These are phyloP conservation scores for Lucilia sericata DNA, from an alignment of 1,140 invertebrate genomes.

Conservation along the genomic window DNA sequence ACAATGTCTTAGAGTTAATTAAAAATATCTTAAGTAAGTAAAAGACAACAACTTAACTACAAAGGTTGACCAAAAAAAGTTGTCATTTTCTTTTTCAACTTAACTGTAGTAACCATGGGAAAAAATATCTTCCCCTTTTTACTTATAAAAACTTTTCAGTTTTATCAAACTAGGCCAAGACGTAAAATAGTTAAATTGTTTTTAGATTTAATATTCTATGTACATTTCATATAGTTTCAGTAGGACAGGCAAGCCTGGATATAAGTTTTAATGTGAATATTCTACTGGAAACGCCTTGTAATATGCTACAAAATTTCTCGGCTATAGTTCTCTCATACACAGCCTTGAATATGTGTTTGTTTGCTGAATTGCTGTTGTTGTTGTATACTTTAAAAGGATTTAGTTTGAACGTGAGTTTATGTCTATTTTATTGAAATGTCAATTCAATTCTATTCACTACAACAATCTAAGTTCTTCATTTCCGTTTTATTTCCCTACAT, in stretches of 20 bases:
- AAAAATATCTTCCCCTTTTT: too few species aligned
- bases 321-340: neutral
- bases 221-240: neutral
- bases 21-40: conserved; percentile 21
- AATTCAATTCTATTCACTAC: conserved; percentile 7
- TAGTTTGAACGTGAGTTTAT: conserved; percentile 24
- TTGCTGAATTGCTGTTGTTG: neutral
- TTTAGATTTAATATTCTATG: neutral
- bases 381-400: conserved; percentile 27
- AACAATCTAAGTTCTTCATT: neutral
- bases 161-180: conserved; percentile 5
- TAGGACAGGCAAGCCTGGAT: neutral
- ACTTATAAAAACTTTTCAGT: too few species aligned
- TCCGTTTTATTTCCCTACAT: neutral
- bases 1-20: conserved; percentile 15
- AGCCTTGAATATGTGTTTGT: neutral
- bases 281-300: neutral
- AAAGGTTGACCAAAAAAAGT: conserved; percentile 26
- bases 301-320: neutral
- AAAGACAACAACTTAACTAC: conserved; percentile 16
- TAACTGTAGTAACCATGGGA: neutral
- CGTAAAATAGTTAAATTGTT: conserved; percentile 14
- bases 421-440: conserved; percentile 25
- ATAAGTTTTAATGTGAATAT: neutral
- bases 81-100: neutral